Conservation (phyloP, 2,797 vertebrate species). For the Phrynocephalus forsythii region DNA sequence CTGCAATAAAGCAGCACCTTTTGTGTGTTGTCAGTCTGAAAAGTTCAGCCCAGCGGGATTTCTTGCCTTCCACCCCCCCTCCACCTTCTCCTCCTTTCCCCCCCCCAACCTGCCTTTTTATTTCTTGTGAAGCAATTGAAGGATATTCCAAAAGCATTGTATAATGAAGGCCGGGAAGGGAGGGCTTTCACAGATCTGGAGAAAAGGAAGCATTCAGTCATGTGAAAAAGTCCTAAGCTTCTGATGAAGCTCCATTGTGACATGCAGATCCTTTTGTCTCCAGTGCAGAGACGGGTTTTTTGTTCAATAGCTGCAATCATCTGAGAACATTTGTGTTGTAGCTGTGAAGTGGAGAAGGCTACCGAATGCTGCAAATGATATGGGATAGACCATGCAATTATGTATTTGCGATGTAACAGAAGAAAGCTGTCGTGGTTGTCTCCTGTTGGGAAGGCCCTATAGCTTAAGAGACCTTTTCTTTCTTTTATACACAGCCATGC, state of each 20-base stretch:
- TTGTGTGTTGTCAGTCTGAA: constrained; percentile 75
- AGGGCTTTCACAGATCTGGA: constrained; percentile 62
- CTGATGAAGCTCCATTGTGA: constrained; percentile 75
- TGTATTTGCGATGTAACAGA: constrained; percentile 69
- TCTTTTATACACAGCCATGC: constrained; percentile 48
- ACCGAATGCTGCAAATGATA: constrained; percentile 66
- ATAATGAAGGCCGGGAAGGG: constrained; percentile 59
- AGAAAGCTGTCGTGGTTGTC: constrained; percentile 67
- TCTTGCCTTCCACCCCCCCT: constrained; percentile 54
- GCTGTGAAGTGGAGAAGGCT: constrained; percentile 67
- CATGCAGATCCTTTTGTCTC: constrained; percentile 64
- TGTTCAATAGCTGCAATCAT: constrained; percentile 76
- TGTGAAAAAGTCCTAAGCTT: constrained; percentile 72
- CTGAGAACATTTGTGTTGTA: constrained; percentile 66
- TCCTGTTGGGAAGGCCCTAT: constrained; percentile 48
- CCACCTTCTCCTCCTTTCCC: constrained; percentile 31
- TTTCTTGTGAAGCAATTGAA: constrained; percentile 57
- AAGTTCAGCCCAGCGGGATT: constrained; percentile 65
- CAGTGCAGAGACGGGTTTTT: constrained; percentile 60
- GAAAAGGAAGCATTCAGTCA: constrained; percentile 72
- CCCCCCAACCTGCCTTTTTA: constrained; percentile 64
- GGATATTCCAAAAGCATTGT: constrained; percentile 58
- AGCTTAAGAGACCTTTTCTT: constrained; percentile 56
- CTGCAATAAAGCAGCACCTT: constrained; percentile 67
- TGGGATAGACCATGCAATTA: constrained; percentile 68